Base-by-base conservation (phyloP, 2,113 vertebrate species). In the Melanerpes formicivorus region DNA sequence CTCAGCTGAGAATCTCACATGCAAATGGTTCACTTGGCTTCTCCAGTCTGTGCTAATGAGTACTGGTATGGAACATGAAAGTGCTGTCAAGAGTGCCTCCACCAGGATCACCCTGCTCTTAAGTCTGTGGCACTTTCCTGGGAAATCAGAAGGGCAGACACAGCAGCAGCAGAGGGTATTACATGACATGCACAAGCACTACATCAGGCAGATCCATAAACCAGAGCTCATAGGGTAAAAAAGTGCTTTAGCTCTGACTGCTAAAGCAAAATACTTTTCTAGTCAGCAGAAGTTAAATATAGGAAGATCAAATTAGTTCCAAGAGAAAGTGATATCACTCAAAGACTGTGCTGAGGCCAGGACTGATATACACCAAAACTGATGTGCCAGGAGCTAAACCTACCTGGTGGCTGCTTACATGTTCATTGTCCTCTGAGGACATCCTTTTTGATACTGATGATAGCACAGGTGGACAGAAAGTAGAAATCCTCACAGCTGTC, bases 261-360 rank as follows among this genome's bases (percentile, higher is more conserved):
- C 72, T 78, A 50, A 58, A 84, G 65, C 70, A 91, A 66, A 87
- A 71, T 71, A 27, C 62, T 55, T 63, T 29, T 32, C 25, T 12
- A 40, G 34, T 74, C 78, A 93, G 93, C 66, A 66, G 25, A 77
- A 59, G 75, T 81, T 81, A 84, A 81, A 90, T 74, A 81, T 18
- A 80, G 78, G 62, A 84, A 86, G 56, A 70, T 60, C 65, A 80
- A 84, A 81, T 71, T n/a, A 81, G 63, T 60, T 63, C 34, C 67
- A 56, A 75, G 18, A 87, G 46, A 80, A 84, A 90, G 22, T 74
- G 29, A 25, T 87, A 71, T 17, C 42, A 78, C n/a, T 16, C 40
- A 63, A 89, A 77, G 34, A 26, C 46, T 71, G 14, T 55, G 55
- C 60, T 90, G 58, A 90, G 34, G 18, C 71, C 75, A 71, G 65